Evolutionary conservation across 2,888 invertebrate species (phyloP).

Genomic region (Xanthia icteritia): DNA sequence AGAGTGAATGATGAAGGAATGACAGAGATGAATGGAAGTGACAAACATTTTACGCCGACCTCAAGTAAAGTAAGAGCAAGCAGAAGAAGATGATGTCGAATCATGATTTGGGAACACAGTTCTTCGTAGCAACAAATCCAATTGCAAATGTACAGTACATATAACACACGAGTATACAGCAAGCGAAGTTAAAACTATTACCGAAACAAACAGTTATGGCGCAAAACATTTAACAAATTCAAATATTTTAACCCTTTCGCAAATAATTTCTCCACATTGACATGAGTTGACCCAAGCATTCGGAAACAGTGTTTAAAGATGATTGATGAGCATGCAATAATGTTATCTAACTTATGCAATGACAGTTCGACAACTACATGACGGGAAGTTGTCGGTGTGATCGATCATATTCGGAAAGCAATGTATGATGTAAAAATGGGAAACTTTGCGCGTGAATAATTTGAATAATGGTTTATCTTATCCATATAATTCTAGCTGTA

Average conservation of each 20-base stretch:
- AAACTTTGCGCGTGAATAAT: slow-evolving; percentile 34
- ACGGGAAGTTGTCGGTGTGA: slow-evolving; percentile 62
- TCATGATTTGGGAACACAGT: background rate
- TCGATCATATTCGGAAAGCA: slow-evolving; percentile 66
- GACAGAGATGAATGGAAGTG: background rate
- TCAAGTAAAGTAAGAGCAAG: background rate
- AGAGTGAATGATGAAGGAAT: background rate
- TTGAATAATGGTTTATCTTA: slow-evolving; percentile 46
- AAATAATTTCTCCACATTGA: slow-evolving; percentile 56
- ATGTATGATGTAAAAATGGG: slow-evolving; percentile 48
- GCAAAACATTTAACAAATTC: slow-evolving; percentile 26
- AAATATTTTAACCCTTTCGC: slow-evolving; percentile 38
- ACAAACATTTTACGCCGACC: background rate
- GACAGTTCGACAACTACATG: slow-evolving; percentile 70
- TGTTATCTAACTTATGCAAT: slow-evolving; percentile 68
- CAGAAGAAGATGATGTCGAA: background rate
- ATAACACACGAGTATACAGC: background rate
- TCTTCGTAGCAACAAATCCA: background rate
- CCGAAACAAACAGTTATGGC: background rate
- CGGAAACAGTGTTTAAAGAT: slow-evolving; percentile 59
- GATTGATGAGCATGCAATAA: slow-evolving; percentile 68
- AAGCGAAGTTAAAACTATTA: slow-evolving; percentile 21
- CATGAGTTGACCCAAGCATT: slow-evolving; percentile 64
- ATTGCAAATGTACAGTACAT: background rate
- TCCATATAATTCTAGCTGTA: slow-evolving; percentile 18